Conservation (phyloP, 2,888 invertebrate genomes). For the Ashinkailepas kermadecensis region DNA sequence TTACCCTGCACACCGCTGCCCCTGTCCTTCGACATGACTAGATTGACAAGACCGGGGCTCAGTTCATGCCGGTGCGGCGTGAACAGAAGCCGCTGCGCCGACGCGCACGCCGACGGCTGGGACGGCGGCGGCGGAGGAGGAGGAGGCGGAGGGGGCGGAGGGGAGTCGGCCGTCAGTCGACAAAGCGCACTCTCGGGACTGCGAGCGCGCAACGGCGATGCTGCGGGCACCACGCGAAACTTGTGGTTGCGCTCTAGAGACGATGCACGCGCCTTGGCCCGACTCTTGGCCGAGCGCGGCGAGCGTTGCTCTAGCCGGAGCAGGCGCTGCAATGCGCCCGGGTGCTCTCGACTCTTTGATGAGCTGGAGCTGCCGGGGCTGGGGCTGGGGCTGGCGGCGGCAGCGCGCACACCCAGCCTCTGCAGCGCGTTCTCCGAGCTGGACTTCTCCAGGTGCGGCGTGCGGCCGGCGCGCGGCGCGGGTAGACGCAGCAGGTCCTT, state of each 20-base stretch:
- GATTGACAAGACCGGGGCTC: background rate
- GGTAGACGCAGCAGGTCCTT: conserved; percentile 31
- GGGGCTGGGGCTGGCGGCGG: conserved; percentile 19
- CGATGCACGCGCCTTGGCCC: conserved; percentile 30
- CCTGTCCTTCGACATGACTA: conserved; percentile 28
- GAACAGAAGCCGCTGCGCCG: conserved; percentile 30
- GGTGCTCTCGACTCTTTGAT: conserved; percentile 29
- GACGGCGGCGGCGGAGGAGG: conserved; percentile 27
- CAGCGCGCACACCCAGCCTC: conserved; percentile 30
- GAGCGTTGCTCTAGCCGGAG: conserved; percentile 31
- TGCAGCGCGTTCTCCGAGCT: conserved; percentile 35
- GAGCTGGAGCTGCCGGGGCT: conserved; percentile 16
- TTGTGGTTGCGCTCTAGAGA: conserved; percentile 37
- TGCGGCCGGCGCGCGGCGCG: conserved; percentile 6
- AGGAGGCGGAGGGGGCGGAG: conserved; percentile 28
- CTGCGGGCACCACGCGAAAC: conserved; percentile 33
- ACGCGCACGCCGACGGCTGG: conserved; percentile 25
- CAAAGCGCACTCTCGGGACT: conserved; percentile 25
- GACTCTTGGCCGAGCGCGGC: conserved; percentile 24
- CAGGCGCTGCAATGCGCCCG: conserved; percentile 30
- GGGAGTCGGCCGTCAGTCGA: conserved; percentile 27
- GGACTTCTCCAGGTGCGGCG: conserved; percentile 26
- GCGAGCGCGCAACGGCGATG: conserved; percentile 23
- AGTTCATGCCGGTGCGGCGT: background rate
- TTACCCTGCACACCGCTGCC: conserved; percentile 30